Evolutionary conservation across 1,140 invertebrate genomes (phyloP).

Genomic region (Drosophila cardini): DNA sequence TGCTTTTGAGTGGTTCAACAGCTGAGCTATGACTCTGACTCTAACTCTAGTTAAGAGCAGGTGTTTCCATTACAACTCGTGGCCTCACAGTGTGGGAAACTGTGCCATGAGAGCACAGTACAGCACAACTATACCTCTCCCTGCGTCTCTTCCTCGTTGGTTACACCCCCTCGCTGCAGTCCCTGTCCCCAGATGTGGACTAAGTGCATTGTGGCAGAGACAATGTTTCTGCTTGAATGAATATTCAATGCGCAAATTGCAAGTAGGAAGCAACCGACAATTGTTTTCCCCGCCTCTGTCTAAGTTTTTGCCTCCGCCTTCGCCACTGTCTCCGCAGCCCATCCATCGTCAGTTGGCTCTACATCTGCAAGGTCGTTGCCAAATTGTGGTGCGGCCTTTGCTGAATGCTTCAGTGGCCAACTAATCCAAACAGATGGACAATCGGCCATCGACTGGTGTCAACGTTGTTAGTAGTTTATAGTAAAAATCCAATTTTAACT

Average conservation of each 20-base stretch:
- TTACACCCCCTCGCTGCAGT: neutral
- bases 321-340: too few species aligned
- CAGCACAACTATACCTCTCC: neutral
- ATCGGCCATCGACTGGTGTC: constrained; percentile 32
- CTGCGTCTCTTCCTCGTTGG: neutral
- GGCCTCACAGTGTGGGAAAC: constrained; percentile 53
- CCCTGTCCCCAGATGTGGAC: neutral
- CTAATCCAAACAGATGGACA: constrained; percentile 34
- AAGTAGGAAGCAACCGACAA: constrained; percentile 69
- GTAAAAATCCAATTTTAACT: constrained; percentile 5
- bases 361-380: constrained; percentile 56
- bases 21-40: neutral
- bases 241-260: constrained; percentile 67
- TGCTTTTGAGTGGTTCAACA: neutral
- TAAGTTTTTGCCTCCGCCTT: neutral
- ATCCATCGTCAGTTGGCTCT: neutral
- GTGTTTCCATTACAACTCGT: constrained; percentile 40
- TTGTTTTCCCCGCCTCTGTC: neutral
- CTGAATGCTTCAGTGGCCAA: constrained; percentile 57
- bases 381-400: constrained; percentile 53
- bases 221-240: constrained; percentile 58
- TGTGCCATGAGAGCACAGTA: constrained; percentile 49
- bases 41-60: neutral
- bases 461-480: constrained; percentile 20
- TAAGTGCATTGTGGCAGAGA: constrained; percentile 38